Percentiles rank a stretch among this genome's conserved stretches.
These are phyloP conservation scores for Sardinella longiceps DNA, from an alignment of 2,797 vertebrate genomes.

Conservation along the genomic window DNA sequence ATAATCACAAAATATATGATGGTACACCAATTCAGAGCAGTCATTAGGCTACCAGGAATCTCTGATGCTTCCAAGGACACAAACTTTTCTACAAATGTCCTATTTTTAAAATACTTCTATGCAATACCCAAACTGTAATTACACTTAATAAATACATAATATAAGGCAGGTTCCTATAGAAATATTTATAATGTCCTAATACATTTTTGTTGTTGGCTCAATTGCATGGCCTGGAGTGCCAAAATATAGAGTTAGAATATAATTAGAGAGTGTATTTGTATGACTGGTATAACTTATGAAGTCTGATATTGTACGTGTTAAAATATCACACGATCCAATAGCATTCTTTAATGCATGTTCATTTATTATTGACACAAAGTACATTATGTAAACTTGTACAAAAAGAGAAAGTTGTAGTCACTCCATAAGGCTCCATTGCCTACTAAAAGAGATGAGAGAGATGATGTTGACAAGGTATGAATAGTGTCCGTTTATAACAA, in stretches of 20 bases:
- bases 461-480: not conserved
- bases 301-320: not conserved
- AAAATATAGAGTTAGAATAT: not conserved
- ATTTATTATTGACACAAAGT: constrained; percentile 24
- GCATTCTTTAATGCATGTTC: not conserved
- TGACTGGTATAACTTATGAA: not conserved
- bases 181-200: not conserved
- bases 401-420: constrained; percentile 18
- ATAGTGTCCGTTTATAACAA: not conserved
- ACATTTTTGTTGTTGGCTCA: not conserved
- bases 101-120: no score
- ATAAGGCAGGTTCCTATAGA: not conserved
- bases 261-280: not conserved
- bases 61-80: no score
- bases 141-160: not conserved
- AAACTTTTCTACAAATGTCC: no score
- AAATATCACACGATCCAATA: not conserved
- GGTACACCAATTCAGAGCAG: no score
- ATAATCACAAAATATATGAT: no score
- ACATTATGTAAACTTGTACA: constrained; percentile 25
- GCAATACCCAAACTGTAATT: no score
- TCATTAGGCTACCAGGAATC: no score
- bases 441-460: not conserved
- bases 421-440: not conserved
- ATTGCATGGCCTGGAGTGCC: not conserved